Base-by-base conservation (phyloP, 2,797 vertebrate genomes). In the Periparus ater region DNA sequence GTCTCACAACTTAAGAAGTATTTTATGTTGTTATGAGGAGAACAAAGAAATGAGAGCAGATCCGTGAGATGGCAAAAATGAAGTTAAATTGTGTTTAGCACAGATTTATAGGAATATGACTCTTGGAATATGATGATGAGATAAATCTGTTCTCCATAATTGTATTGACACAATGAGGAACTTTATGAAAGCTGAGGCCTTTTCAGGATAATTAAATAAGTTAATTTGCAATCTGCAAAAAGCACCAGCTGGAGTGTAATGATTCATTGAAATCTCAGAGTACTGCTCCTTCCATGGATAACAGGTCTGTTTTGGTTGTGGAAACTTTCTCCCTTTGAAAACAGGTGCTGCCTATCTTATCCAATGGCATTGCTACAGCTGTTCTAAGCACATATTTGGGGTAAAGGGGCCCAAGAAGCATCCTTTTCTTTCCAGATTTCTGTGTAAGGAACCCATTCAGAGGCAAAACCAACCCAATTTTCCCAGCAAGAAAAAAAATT, bases 171-270 rank as follows among this genome's bases (percentile, higher is more conserved):
- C 94, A 86, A 78, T 86, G 68, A 73, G 85, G 66, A 93, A 93
- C 91, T 92, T 93, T 54, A 51, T 89, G 66, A 95, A 96, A 96
- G 70, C 95, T 93, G 91, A 88, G 47, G 72, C 85, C 88, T 95
- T 95, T 91, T 90, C 89, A 88, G 47, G 70, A 91, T 96, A 96
- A 96, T 95, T 93, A 89, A 95, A 93, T 95, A 96, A 96, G 85
- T 96, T 89, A 91, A 93, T 96, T 95, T 93, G 88, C 96, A 95
- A 85, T 96, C 93, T 96, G 77, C 73, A 95, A 93, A 79, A 95
- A 91, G 74, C 92, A 89, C 90, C 93, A 95, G 88, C 90, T 95
- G 94, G 84, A 74, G 60, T 78, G 66, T 88, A 83, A 81, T 93
- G 86, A 87, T 88, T 91, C 88, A 94, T 1, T 93, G 90, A 91